Evolutionary conservation across 1,140 invertebrate species (phyloP).

Genomic region (Megalonaias nervosa): DNA sequence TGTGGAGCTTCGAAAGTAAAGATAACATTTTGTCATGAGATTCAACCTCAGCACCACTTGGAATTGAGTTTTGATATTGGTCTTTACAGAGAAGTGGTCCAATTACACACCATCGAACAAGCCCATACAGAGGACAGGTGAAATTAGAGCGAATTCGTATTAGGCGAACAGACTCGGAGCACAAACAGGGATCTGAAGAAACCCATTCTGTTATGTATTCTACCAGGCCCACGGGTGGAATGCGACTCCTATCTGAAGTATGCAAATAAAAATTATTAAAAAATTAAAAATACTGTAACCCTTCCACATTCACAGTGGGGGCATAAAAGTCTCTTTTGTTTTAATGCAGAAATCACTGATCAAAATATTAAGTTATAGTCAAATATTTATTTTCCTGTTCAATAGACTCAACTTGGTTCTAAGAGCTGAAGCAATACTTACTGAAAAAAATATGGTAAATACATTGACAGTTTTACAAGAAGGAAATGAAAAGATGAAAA

Average conservation of each 20-base stretch:
- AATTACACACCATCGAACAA: slow-evolving; percentile 62
- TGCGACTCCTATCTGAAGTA: slow-evolving; percentile 49
- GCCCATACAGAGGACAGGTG: slow-evolving; percentile 59
- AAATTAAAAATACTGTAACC: not conserved
- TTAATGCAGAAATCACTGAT: no score
- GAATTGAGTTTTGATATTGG: slow-evolving; percentile 19
- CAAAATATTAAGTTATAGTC: no score
- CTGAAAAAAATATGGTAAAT: no score
- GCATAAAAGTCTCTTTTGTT: no score
- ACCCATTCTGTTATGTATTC: slow-evolving; percentile 64
- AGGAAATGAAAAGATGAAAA: no score
- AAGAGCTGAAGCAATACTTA: no score
- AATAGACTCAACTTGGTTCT: no score
- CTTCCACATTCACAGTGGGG: no score
- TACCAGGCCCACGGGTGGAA: slow-evolving; percentile 53
- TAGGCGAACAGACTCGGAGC: slow-evolving; percentile 62
- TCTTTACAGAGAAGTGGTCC: slow-evolving; percentile 52
- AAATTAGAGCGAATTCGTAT: slow-evolving; percentile 58
- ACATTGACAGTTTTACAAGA: no score
- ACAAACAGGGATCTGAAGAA: slow-evolving; percentile 58
- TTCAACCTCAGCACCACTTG: not conserved
- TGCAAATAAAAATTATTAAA: not conserved
- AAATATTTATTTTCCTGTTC: no score
- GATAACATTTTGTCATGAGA: slow-evolving; percentile 25
- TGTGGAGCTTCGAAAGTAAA: slow-evolving; percentile 58